Evolutionary conservation across 2,797 vertebrate genomes (phyloP).

Genomic region (Champsocephalus gunnari): DNA sequence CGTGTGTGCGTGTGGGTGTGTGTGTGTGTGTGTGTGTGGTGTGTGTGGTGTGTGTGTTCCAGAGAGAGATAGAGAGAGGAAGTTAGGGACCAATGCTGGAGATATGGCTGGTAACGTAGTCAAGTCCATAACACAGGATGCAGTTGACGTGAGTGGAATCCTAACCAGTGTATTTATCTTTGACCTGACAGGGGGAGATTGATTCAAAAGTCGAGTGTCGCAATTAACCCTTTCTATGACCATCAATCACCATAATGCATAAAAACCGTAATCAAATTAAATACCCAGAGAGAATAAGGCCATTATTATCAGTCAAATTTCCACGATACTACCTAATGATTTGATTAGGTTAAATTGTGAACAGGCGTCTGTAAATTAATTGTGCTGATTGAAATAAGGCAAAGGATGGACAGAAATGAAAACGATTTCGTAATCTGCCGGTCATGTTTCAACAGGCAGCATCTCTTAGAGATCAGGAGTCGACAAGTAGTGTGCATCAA

Average conservation of each 20-base stretch:
- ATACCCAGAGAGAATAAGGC: conserved; percentile 53
- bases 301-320: conserved; percentile 53
- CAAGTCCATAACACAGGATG: conserved; percentile 44
- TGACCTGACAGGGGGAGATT: conserved; percentile 53
- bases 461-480: background rate
- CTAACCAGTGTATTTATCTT: conserved; percentile 52
- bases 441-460: background rate
- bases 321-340: conserved; percentile 44
- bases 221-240: conserved; percentile 68
- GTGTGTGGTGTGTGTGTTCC: background rate
- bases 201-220: conserved; percentile 65
- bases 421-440: background rate
- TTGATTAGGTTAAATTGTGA: conserved; percentile 27
- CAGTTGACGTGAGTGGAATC: background rate
- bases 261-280: conserved; percentile 69
- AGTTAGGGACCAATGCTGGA: conserved; percentile 7
- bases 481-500: too few species aligned
- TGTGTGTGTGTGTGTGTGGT: too few species aligned
- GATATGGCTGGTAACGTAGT: conserved; percentile 43
- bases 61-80: conserved; percentile 14
- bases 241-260: conserved; percentile 68
- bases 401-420: conserved; percentile 2
- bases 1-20: too few species aligned
- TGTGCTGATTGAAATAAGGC: conserved; percentile 1
- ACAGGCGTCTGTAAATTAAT: conserved; percentile 26